Base-by-base conservation (phyloP, 2,113 vertebrate species). In the Elephantulus edwardii region DNA sequence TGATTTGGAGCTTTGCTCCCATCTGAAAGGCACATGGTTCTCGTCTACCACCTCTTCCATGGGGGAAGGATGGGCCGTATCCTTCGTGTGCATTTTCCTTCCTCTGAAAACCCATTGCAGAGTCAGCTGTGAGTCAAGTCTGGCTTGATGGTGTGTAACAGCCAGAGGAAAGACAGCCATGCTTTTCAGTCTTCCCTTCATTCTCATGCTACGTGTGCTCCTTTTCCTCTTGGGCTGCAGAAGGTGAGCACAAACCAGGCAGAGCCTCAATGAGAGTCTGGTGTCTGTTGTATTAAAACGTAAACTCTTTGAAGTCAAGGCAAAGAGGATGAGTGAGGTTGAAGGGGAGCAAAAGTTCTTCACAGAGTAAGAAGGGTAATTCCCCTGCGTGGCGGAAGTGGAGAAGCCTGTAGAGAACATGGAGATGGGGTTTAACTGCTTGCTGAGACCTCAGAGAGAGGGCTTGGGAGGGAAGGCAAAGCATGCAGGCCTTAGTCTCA, bases 261-360 rank as follows among this genome's bases (percentile, higher is more conserved):
- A 74, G 30, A 89, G 7, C 5, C 60, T 52, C 0, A 42, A 92
- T 58, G 8, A 50, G 26, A 30, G 52, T n/a, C 28, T 84, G 44
- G 40, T 5, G 68, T 86, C 54, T 92, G 56, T 68, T 84, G 87
- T 60, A 83, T 54, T 48, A 78, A n/a, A 58, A n/a, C 13, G 30
- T 85, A 71, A 58, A 50, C 1, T 40, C 52, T 85, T 88, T 81
- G 52, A 91, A 80, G 84, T 68, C 64, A 3, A 89, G 50, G 44
- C 6, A 71, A 75, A 80, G 28, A 10, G 14, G 74, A 62, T n/a
- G 3, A 22, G 6, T 78, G 22, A 80, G 8, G 12, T 40, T 74
- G 46, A 70, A 83, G 24, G 44, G 33, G 14, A 26, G 10, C 58
- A 75, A 77, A 76, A 8, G 33, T 50, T 82, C 28, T 62, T 10